phyloP scores from a whole-genome alignment of 2,113 vertebrate genomes.

The Serilophus lunatus region DNA sequence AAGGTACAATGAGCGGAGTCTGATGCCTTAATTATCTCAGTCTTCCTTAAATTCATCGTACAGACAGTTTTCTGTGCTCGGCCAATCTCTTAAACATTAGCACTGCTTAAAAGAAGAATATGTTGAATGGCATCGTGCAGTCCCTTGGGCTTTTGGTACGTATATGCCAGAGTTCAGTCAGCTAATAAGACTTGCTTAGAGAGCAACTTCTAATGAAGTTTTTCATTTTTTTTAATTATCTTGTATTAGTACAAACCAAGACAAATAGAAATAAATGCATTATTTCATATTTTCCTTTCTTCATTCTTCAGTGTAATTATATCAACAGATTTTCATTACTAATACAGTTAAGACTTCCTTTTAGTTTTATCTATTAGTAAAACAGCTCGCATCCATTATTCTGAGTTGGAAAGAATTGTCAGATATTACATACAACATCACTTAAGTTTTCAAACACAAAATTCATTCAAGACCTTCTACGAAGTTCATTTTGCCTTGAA shows the following conservation, averaged over 20 bases:
- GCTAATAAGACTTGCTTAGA: background rate
- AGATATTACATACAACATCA: background rate
- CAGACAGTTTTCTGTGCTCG: too few species aligned
- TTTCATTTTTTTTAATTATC: background rate
- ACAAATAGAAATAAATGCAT: background rate
- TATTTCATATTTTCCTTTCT: background rate
- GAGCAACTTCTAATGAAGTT: background rate
- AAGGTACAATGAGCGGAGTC: rapidly evolving
- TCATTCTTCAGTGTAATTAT: background rate
- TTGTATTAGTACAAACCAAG: background rate
- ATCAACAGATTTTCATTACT: background rate
- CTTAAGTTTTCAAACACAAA: background rate
- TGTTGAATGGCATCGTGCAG: background rate
- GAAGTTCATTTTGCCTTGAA: background rate
- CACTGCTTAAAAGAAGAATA: background rate
- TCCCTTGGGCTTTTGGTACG: rapidly evolving
- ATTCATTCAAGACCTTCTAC: background rate
- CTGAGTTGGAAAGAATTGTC: background rate
- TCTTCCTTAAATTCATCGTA: too few species aligned
- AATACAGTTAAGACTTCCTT: background rate
- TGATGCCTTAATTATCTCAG: background rate
- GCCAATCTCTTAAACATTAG: background rate
- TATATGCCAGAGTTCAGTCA: background rate
- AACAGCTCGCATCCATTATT: background rate
- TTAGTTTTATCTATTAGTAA: background rate